Conservation (phyloP, 2,113 vertebrate genomes). For the Antigone vipio region DNA sequence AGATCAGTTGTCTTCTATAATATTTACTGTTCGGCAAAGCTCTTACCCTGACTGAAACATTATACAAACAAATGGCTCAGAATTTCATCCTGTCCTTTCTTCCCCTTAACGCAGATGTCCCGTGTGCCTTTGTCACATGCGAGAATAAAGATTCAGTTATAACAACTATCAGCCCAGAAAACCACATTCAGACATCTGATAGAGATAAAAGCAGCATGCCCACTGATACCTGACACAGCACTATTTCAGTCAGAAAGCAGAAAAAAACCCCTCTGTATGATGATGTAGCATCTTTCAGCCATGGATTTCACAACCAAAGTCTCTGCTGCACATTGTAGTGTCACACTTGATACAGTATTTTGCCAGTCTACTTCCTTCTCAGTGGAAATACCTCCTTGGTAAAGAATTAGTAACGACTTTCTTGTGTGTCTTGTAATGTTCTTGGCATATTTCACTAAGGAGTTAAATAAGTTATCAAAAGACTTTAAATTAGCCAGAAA, state of each 20-base stretch:
- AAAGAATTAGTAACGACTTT: not conserved
- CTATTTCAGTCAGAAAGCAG: conserved; percentile 12
- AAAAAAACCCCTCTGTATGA: not conserved
- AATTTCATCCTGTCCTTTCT: not conserved
- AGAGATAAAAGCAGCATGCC: not conserved
- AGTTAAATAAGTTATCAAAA: not conserved
- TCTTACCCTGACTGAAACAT: not conserved
- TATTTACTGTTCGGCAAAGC: not conserved
- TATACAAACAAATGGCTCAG: not conserved
- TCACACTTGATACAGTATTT: not conserved
- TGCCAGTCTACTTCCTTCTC: not conserved
- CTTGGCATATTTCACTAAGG: not conserved
- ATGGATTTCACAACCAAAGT: not conserved
- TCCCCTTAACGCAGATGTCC: not conserved
- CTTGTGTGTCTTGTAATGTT: not conserved
- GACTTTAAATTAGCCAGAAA: not conserved
- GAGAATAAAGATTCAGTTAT: not conserved
- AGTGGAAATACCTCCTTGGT: not conserved
- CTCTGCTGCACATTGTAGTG: not conserved
- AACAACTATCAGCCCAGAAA: not conserved
- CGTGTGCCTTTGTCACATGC: not conserved
- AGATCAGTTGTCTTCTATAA: not conserved
- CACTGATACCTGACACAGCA: not conserved
- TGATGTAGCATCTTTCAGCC: conserved; percentile 3
- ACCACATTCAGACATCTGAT: not conserved